Evolutionary conservation across 2,113 vertebrate genomes (phyloP).

Genomic region (Eleginops maclovinus): DNA sequence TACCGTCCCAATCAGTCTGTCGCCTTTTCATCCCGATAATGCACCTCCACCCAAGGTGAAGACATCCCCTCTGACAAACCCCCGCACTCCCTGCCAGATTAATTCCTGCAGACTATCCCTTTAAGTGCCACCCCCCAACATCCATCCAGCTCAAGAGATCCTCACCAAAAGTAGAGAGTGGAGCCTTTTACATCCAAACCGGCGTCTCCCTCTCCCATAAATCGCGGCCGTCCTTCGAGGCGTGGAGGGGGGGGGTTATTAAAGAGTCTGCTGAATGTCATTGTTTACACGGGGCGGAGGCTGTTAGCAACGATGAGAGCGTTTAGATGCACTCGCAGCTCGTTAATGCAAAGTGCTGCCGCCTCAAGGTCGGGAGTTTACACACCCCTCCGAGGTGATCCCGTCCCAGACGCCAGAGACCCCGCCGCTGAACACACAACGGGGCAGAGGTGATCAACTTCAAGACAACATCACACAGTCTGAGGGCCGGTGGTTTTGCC

Average conservation of each 20-base stretch:
- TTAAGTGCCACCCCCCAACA: constrained; percentile 43
- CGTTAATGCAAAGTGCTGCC: background rate
- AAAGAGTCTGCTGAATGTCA: constrained; percentile 12
- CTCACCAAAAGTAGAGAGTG: background rate
- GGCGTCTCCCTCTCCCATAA: constrained; percentile 14
- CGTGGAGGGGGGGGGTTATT: background rate
- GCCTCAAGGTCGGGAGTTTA: constrained; percentile 18
- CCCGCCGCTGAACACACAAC: too few relatives aligned
- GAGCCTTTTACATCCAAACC: background rate
- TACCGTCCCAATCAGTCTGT: constrained; percentile 33
- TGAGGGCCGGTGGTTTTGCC: too few relatives aligned
- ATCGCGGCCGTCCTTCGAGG: constrained; percentile 18
- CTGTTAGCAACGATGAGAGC: background rate
- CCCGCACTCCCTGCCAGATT: constrained; percentile 53
- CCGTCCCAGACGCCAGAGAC: background rate
- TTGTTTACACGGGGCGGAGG: background rate
- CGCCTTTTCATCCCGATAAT: constrained; percentile 71
- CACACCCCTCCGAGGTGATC: background rate
- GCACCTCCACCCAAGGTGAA: constrained; percentile 64
- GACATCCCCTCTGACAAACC: constrained; percentile 56
- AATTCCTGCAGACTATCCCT: constrained; percentile 54
- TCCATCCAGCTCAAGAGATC: constrained; percentile 39
- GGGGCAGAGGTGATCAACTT: too few relatives aligned
- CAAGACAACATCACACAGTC: too few relatives aligned
- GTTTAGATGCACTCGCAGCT: background rate